Evolutionary conservation across 1,140 invertebrate species (phyloP).

Genomic region (Micrasema minimum): DNA sequence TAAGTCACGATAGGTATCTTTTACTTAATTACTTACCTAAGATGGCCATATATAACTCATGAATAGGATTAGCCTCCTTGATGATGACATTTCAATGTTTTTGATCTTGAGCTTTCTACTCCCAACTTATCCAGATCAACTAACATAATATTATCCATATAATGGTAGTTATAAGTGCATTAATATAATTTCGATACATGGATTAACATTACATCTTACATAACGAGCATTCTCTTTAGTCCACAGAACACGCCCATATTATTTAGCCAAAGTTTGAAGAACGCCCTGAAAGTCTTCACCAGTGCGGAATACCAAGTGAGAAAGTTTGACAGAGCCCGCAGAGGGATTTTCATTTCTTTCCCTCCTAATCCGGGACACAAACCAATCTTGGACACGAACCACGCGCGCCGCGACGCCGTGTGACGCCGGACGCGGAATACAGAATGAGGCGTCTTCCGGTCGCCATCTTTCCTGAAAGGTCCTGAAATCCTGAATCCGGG

Average conservation of each 20-base stretch:
- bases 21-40: no score
- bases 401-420: constrained; percentile 50
- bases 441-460: constrained; percentile 42
- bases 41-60: no score
- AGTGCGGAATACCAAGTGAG: constrained; percentile 17
- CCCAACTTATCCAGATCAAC: no score
- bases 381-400: constrained; percentile 52
- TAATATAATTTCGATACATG: constrained; percentile 1
- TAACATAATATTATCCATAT: no score
- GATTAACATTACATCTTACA: constrained; percentile 11
- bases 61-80: no score
- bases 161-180: no score
- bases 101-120: no score
- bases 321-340: constrained; percentile 37
- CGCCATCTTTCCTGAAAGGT: constrained; percentile 29
- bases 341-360: constrained; percentile 51
- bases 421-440: constrained; percentile 47
- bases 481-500: background rate
- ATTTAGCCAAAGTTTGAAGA: constrained; percentile 37
- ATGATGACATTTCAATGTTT: no score
- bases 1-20: no score
- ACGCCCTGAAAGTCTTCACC: constrained; percentile 14
- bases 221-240: constrained; percentile 14
- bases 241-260: constrained; percentile 26
- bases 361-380: constrained; percentile 44